phyloP scores from a whole-genome alignment of 2,888 invertebrate species.

The Cephalotes varians region DNA sequence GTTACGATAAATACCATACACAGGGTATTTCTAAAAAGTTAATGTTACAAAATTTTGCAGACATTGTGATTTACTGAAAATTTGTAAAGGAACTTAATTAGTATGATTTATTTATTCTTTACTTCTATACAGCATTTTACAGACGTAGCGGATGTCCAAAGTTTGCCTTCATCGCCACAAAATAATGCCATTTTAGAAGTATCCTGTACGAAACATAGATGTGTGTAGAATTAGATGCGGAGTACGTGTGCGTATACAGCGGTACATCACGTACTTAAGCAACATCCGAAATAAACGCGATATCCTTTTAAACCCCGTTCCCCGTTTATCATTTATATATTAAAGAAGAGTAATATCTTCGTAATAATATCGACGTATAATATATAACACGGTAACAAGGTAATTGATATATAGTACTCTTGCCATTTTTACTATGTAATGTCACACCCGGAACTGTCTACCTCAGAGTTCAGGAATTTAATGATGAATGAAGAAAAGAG shows the following conservation, averaged over 20 bases:
- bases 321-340: constrained; percentile 56
- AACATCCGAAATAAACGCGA: constrained; percentile 27
- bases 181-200: constrained; percentile 23
- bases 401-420: constrained; percentile 80
- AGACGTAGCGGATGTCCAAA: background rate
- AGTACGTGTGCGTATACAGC: background rate
- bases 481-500: constrained; percentile 80
- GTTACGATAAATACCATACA: background rate
- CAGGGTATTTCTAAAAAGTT: background rate
- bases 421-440: constrained; percentile 84
- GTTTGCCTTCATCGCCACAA: background rate
- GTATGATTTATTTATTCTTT: background rate
- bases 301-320: constrained; percentile 62
- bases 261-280: background rate
- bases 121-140: background rate
- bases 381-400: constrained; percentile 65
- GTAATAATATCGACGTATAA: constrained; percentile 43
- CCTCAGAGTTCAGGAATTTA: constrained; percentile 85
- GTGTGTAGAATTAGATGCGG: background rate
- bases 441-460: constrained; percentile 84
- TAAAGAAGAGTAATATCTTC: constrained; percentile 53
- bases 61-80: background rate
- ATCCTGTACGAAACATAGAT: background rate
- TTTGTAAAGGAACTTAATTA: background rate
- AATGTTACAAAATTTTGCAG: background rate